Conservation (phyloP, 2,113 vertebrate species). For the Callochromis pleurospilus region DNA sequence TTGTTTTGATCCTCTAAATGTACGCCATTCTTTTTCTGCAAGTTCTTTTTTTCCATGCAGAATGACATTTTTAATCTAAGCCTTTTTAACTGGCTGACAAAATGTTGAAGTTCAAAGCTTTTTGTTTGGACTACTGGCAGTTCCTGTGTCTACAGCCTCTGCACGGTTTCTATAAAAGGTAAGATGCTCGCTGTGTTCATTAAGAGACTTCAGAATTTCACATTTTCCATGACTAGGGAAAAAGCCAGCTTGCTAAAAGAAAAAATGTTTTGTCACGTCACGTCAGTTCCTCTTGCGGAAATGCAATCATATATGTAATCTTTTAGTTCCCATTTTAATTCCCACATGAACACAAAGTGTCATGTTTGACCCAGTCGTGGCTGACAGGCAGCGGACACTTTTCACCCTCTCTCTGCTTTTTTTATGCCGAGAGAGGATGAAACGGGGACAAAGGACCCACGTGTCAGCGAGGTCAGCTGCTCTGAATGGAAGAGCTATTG, state of each 20-base stretch:
- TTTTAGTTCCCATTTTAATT: not conserved
- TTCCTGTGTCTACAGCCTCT: constrained; percentile 93
- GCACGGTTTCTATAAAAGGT: constrained; percentile 90
- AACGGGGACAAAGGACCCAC: not conserved
- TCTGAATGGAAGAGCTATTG: constrained; percentile 38
- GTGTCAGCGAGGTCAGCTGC: constrained; percentile 25
- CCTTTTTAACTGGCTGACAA: constrained; percentile 14
- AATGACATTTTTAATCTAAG: not conserved
- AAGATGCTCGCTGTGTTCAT: constrained; percentile 41
- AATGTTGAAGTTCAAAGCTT: constrained; percentile 95
- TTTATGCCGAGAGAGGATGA: not conserved
- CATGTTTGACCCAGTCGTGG: not conserved
- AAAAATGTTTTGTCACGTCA: not conserved
- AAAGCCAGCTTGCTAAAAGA: not conserved
- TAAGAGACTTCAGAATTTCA: not conserved
- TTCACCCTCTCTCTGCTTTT: not conserved
- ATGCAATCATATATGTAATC: rapidly evolving
- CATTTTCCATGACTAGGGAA: not conserved
- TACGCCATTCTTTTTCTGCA: not conserved
- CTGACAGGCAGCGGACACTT: not conserved
- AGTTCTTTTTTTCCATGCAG: not conserved
- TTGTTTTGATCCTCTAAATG: not conserved
- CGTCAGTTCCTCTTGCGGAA: not conserved
- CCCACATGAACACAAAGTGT: not conserved
- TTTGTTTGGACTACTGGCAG: constrained; percentile 98